Evolutionary conservation across 1,140 invertebrate genomes (phyloP).

Genomic region (Solen grandis): DNA sequence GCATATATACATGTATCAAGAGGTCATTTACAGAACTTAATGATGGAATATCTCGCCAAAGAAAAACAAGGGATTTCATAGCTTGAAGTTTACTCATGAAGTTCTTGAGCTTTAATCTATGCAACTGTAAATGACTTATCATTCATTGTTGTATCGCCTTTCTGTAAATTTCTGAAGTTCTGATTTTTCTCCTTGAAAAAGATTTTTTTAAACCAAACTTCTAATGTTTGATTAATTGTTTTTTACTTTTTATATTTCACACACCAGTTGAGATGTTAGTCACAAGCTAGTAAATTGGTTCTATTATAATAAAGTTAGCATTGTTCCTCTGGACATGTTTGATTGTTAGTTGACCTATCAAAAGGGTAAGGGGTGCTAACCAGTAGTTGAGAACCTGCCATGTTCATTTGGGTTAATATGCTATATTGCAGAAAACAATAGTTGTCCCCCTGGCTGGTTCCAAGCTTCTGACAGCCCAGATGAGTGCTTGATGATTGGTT

Average conservation of each 20-base stretch:
- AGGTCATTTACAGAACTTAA: neutral
- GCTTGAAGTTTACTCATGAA: too few species aligned
- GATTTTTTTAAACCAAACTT: too few species aligned
- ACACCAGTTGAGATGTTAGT: neutral
- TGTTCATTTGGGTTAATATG: too few species aligned
- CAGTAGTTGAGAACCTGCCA: neutral
- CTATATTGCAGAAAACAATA: conserved; percentile 18
- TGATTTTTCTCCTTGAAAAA: too few species aligned
- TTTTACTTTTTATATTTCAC: neutral
- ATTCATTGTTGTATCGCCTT: too few species aligned
- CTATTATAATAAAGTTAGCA: neutral
- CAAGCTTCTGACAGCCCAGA: conserved; percentile 2
- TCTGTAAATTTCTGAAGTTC: too few species aligned
- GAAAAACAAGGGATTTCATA: too few species aligned
- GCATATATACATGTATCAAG: neutral
- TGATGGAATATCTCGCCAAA: too few species aligned
- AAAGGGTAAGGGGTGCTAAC: neutral
- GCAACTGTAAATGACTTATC: too few species aligned
- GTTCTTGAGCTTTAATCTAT: too few species aligned
- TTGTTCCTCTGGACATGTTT: neutral
- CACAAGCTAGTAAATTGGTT: neutral
- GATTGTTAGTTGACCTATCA: neutral
- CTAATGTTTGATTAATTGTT: too few species aligned
- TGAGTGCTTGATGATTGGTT: conserved; percentile 49
- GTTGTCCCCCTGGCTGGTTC: conserved; percentile 59